These are phyloP conservation scores for Hyles lineata DNA, from an alignment of 2,888 invertebrate genomes.

Conservation along the genomic window DNA sequence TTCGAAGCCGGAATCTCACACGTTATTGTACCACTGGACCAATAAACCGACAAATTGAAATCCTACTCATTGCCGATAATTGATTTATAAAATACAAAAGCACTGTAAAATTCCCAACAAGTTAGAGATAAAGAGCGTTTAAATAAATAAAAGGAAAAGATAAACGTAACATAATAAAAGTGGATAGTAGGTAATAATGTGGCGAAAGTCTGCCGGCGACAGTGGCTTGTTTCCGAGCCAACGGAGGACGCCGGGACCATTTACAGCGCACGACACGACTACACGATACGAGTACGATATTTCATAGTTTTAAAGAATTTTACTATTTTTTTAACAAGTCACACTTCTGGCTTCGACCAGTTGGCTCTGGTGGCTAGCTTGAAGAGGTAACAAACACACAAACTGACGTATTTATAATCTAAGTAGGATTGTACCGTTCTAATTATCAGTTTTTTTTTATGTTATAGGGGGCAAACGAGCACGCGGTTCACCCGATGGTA, in stretches of 20 bases:
- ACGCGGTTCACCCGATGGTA: too few species aligned
- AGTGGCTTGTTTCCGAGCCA: conserved; percentile 42
- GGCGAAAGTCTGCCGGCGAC: conserved; percentile 45
- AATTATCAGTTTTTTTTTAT: too few species aligned
- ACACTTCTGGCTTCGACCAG: too few species aligned
- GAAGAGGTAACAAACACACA: too few species aligned
- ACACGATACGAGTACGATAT: not conserved
- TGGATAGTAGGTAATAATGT: conserved; percentile 38
- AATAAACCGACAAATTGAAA: not conserved
- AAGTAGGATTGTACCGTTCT: too few species aligned
- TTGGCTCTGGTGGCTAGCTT: too few species aligned
- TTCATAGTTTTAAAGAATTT: too few species aligned
- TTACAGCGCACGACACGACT: conserved; percentile 25
- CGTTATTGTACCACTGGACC: too few species aligned
- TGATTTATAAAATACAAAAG: conserved; percentile 9
- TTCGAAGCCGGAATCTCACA: too few species aligned
- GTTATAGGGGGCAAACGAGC: too few species aligned
- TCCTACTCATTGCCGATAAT: not conserved
- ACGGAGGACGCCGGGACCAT: conserved; percentile 5
- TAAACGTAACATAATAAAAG: conserved; percentile 31
- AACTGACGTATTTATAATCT: too few species aligned
- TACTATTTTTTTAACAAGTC: not conserved
- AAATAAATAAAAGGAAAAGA: conserved; percentile 28
- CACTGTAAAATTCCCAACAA: not conserved
- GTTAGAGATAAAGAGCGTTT: conserved; percentile 24